phyloP scores from a whole-genome alignment of 2,113 vertebrate species.

The Periophthalmodon schlosseri region DNA sequence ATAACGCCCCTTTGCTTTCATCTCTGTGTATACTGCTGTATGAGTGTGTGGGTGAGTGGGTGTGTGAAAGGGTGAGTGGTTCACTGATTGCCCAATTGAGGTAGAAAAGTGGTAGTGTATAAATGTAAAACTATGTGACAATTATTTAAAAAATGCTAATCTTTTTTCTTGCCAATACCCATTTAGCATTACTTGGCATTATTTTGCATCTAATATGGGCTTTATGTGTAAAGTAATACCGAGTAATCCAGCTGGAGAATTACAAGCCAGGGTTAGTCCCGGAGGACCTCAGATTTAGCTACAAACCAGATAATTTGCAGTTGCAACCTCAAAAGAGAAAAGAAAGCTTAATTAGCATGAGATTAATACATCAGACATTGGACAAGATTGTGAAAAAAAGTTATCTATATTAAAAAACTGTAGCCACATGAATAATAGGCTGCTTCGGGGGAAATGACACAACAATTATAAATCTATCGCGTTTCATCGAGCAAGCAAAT shows the following conservation, averaged over 20 bases:
- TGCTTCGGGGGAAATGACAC: constrained; percentile 1
- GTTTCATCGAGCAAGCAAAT: background rate
- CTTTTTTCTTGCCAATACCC: too few species aligned
- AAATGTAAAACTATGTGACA: too few species aligned
- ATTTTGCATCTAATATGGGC: too few species aligned
- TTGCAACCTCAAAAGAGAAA: background rate
- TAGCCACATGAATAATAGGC: constrained; percentile 7
- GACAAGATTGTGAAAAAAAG: background rate
- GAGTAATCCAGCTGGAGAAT: background rate
- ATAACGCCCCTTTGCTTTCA: too few species aligned
- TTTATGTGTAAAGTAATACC: background rate
- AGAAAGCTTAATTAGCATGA: background rate
- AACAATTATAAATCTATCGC: background rate
- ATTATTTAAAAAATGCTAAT: too few species aligned
- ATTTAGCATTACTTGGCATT: too few species aligned
- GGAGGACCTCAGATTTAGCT: background rate
- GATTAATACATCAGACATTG: constrained; percentile 12
- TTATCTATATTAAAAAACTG: constrained; percentile 13
- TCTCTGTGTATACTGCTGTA: too few species aligned
- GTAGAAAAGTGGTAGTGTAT: too few species aligned
- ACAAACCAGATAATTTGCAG: background rate
- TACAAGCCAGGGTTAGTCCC: background rate
- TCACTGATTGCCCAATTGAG: too few species aligned
- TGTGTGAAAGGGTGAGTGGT: too few species aligned
- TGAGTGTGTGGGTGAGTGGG: too few species aligned